Conservation (phyloP, 1,140 invertebrate genomes). For the Aphelinus atriplicis region DNA sequence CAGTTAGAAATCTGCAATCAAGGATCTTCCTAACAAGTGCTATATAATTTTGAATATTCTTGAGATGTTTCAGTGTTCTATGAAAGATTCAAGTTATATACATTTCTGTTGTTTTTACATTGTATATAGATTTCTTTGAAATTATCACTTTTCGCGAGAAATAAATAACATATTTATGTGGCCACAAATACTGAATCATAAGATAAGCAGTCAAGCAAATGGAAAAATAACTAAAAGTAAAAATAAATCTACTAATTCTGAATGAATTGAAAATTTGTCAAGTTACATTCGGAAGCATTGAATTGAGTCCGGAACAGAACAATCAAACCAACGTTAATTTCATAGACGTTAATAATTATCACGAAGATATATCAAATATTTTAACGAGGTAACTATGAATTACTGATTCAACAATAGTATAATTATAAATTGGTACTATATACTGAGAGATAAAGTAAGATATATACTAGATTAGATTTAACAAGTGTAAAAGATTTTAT, state of each 20-base stretch:
- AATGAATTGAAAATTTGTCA: background rate
- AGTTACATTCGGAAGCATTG: background rate
- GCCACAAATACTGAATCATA: background rate
- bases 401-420: background rate
- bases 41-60: too few relatives aligned
- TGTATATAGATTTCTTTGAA: too few relatives aligned
- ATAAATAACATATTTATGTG: too few relatives aligned
- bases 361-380: background rate
- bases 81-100: too few relatives aligned
- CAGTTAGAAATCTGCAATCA: too few relatives aligned
- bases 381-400: background rate
- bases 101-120: too few relatives aligned
- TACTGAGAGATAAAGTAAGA: background rate
- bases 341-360: background rate
- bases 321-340: constrained; percentile 1
- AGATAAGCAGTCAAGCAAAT: background rate
- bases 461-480: background rate
- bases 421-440: background rate
- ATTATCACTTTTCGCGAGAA: too few relatives aligned
- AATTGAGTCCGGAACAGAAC: background rate
- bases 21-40: too few relatives aligned
- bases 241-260: background rate
- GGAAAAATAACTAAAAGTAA: background rate
- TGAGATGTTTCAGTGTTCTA: too few relatives aligned
- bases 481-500: background rate